Evolutionary conservation across 23 tunicate genomes (phyloP).

Genomic region (Styela clava): DNA sequence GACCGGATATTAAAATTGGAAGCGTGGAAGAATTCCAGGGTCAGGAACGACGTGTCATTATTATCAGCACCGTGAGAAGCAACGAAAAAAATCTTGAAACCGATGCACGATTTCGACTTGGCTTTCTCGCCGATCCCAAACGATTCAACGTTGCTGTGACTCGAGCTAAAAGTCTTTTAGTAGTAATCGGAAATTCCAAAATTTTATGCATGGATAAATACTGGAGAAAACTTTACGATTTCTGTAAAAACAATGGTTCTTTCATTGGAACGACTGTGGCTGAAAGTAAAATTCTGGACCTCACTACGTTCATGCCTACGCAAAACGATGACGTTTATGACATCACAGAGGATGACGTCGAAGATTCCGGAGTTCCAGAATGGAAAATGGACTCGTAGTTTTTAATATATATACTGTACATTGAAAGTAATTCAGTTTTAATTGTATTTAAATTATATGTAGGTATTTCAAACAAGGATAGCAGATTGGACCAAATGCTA

Average conservation of each 20-base stretch:
- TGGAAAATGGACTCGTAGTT: neutral
- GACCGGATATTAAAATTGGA: slow-evolving; percentile 22
- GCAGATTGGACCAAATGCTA: too few relatives aligned
- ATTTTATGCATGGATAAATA: slow-evolving; percentile 6
- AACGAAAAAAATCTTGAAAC: slow-evolving; percentile 25
- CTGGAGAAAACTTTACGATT: slow-evolving; percentile 39
- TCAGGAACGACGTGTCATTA: slow-evolving; percentile 48
- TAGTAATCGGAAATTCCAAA: neutral
- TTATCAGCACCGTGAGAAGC: slow-evolving; percentile 54
- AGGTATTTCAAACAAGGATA: too few relatives aligned
- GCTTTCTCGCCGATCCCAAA: slow-evolving; percentile 57
- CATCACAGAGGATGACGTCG: neutral
- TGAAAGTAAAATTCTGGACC: neutral
- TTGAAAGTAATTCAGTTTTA: too few relatives aligned
- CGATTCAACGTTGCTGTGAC: slow-evolving; percentile 19
- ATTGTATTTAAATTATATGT: too few relatives aligned
- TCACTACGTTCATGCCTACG: neutral
- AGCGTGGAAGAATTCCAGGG: slow-evolving; percentile 65
- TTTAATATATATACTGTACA: too few relatives aligned
- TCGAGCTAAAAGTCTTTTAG: slow-evolving; percentile 16
- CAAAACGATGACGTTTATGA: neutral
- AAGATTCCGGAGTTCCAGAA: neutral
- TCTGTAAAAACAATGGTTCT: slow-evolving; percentile 22
- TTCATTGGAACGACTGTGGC: neutral
- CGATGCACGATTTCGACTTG: slow-evolving; percentile 46